Percentiles rank a stretch among this genome's conserved stretches.
These are phyloP conservation scores for Cactoblastis cactorum DNA, from an alignment of 2,888 invertebrate genomes.

Conservation along the genomic window DNA sequence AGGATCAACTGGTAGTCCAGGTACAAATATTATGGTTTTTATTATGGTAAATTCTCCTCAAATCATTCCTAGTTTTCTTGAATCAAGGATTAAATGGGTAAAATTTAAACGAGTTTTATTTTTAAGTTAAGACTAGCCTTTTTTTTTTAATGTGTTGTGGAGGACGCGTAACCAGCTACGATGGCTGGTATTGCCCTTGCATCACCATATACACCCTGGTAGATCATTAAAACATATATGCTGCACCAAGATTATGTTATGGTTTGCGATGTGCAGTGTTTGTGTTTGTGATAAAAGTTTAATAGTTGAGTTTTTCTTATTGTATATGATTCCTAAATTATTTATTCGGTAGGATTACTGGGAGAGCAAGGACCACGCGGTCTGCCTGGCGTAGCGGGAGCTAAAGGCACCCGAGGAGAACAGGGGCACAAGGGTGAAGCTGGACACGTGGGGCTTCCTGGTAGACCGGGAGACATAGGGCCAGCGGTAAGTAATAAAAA, in stretches of 20 bases:
- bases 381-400: slow-evolving; percentile 81
- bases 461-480: slow-evolving; percentile 87
- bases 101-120: too few relatives aligned
- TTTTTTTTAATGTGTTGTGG: too few relatives aligned
- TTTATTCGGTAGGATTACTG: slow-evolving; percentile 64
- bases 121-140: too few relatives aligned
- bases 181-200: too few relatives aligned
- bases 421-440: slow-evolving; percentile 86
- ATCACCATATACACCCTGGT: too few relatives aligned
- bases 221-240: too few relatives aligned
- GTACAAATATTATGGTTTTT: slow-evolving; percentile 34
- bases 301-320: not conserved
- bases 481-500: slow-evolving; percentile 79
- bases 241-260: too few relatives aligned
- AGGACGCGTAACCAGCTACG: too few relatives aligned
- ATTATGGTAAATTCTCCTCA: too few relatives aligned
- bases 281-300: not conserved
- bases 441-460: slow-evolving; percentile 87
- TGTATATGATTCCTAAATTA: not conserved
- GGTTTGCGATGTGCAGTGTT: too few relatives aligned
- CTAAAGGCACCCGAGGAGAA: slow-evolving; percentile 88
- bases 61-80: too few relatives aligned
- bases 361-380: slow-evolving; percentile 83
- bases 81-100: too few relatives aligned
- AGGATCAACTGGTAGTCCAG: slow-evolving; percentile 81